Evolutionary conservation across 2,797 vertebrate species (phyloP).

Genomic region (Falco biarmicus): DNA sequence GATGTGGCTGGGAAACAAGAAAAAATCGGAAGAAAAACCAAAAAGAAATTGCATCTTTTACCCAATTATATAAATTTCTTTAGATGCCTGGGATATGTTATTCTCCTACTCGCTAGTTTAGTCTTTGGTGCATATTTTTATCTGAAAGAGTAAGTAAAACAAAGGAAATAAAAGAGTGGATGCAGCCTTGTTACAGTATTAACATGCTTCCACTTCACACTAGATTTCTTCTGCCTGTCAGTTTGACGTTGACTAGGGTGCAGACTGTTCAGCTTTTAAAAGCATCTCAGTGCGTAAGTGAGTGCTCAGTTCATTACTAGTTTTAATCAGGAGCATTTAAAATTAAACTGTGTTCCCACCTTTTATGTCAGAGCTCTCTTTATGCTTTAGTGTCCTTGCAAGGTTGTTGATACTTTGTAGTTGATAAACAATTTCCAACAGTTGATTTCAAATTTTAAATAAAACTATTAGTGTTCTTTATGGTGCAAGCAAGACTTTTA

Average conservation of each 20-base stretch:
- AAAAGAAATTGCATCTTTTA: background rate
- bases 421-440: constrained; percentile 18
- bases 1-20: background rate
- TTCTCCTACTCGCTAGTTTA: background rate
- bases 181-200: background rate
- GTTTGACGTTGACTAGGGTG: background rate
- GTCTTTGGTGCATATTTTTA: background rate
- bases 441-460: constrained; percentile 15
- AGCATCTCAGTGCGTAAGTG: background rate
- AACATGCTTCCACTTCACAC: background rate
- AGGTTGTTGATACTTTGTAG: constrained; percentile 22
- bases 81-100: background rate
- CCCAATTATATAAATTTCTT: background rate
- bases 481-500: constrained; percentile 27
- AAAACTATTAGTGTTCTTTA: constrained; percentile 18
- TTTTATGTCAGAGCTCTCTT: constrained; percentile 4
- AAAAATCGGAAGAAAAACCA: background rate
- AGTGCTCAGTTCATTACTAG: background rate
- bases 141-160: background rate
- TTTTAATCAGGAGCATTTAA: background rate
- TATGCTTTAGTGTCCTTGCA: background rate
- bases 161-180: background rate
- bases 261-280: background rate
- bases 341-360: background rate
- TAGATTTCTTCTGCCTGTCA: background rate